Evolutionary conservation across 2,888 invertebrate genomes (phyloP), one percentile per base, ranked within the genome.

Genomic region (Coenonympha arcania): DNA sequence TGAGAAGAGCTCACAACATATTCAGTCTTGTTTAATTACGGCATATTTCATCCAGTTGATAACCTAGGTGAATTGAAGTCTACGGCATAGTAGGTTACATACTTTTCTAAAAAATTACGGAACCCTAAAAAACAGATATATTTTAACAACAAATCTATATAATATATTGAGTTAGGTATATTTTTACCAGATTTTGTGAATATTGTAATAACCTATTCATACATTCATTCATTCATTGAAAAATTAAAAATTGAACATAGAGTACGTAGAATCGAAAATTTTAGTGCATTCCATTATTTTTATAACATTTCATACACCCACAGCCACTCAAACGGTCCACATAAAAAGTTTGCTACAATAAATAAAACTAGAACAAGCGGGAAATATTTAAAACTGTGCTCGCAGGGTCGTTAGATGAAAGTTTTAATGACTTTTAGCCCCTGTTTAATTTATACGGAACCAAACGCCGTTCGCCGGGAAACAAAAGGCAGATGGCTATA

Each of bases 401-500:
- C 36, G 42, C 46, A 22, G 37, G 42, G 51, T 31, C 40, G 36
- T 41, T 51, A 42, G 43, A 42, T 41, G 42, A 43, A 51, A 51
- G 51, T 51, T 51, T 51, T 51, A 51, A 51, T 51, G 46, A 46
- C 46, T 39, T 42, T 48, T 36, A 41, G 48, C 42, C 42, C 33
- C 42, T 43, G 48, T 48, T 48, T 42, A 48, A 48, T 48, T 48
- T 34, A 42, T 47, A 51, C 42, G 36, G 46, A 52, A 57, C 50
- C 50, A 54, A 58, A 57, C 53, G 48, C 36, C 46, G 47, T 40
- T 33, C 40, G 49, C 60, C 59, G 52, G 46, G 59, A 45, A 61
- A 65, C 68, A 63, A 62, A 62, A 58, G 60, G 61, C 62, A 52
- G 51, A 56, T 49, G 51, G 46, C 11, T 28, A 56, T 9, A 39